Evolutionary conservation across 1,140 invertebrate genomes (phyloP).

Genomic region (Oryctes rhinoceros): DNA sequence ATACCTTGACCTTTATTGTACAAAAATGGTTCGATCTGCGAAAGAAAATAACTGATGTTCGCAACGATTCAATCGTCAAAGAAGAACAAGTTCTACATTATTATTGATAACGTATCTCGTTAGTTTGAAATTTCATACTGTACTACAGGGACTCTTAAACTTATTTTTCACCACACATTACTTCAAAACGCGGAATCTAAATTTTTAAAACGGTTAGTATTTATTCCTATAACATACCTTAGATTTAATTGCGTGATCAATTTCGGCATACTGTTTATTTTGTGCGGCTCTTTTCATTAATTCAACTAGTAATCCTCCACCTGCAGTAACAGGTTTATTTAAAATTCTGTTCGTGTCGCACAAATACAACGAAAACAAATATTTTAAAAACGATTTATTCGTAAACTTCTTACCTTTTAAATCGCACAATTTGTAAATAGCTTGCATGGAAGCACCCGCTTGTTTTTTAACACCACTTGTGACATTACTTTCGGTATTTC

Average conservation of each 20-base stretch:
- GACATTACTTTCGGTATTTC: slow-evolving; percentile 92
- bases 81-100: background rate
- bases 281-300: slow-evolving; percentile 92
- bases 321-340: slow-evolving; percentile 60
- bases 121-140: no score
- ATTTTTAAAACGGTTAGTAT: background rate
- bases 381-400: background rate
- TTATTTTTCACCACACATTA: no score
- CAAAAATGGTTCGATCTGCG: slow-evolving; percentile 81
- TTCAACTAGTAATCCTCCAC: slow-evolving; percentile 90
- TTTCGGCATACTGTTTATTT: slow-evolving; percentile 86
- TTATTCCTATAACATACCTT: slow-evolving; percentile 65
- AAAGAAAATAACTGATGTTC: background rate
- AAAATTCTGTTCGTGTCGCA: no score
- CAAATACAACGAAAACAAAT: background rate
- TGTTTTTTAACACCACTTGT: slow-evolving; percentile 92
- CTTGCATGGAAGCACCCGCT: slow-evolving; percentile 80
- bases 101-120: no score
- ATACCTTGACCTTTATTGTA: slow-evolving; percentile 93
- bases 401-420: slow-evolving; percentile 74
- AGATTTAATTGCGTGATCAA: slow-evolving; percentile 89
- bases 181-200: no score
- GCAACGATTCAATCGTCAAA: background rate
- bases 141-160: no score
- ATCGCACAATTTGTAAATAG: slow-evolving; percentile 86